phyloP scores from a whole-genome alignment of 2,113 vertebrate species.

The Tyrannus savana region DNA sequence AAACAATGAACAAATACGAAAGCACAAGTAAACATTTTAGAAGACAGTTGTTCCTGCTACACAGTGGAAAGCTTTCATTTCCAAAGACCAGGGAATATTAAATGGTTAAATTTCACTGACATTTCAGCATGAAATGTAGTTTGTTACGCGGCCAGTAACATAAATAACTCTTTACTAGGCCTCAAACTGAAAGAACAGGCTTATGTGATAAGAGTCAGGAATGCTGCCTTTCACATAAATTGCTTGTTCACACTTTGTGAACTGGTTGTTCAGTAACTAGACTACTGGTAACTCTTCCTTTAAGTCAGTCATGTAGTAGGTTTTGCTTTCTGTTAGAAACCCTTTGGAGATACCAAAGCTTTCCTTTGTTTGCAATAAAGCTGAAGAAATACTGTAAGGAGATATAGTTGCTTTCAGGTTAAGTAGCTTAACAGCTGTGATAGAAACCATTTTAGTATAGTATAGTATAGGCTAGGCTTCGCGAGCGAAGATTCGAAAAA shows the following conservation, averaged over 20 bases:
- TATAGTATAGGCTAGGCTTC: too few relatives aligned
- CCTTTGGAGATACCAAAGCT: background rate
- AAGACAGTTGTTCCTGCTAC: background rate
- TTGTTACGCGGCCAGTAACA: rapidly evolving
- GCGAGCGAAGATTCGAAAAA: too few relatives aligned
- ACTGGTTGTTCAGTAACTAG: background rate
- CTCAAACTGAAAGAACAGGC: background rate
- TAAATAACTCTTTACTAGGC: background rate
- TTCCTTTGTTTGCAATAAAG: background rate
- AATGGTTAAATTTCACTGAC: background rate
- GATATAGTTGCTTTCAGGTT: background rate
- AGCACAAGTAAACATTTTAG: background rate
- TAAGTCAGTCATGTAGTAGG: background rate
- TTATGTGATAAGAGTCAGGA: background rate
- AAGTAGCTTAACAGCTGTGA: background rate
- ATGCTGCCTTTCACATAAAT: background rate
- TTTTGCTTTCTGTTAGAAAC: background rate
- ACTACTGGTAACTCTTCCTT: background rate
- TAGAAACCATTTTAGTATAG: background rate
- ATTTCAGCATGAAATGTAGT: background rate
- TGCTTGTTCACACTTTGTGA: background rate
- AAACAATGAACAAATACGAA: background rate
- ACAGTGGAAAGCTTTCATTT: background rate
- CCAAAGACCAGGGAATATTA: background rate
- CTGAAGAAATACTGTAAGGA: background rate